Percentiles rank a stretch among this genome's conserved stretches.
phyloP scores from a whole-genome alignment of 2,888 invertebrate species.

The Kuschelorhynchus macadamiae region DNA sequence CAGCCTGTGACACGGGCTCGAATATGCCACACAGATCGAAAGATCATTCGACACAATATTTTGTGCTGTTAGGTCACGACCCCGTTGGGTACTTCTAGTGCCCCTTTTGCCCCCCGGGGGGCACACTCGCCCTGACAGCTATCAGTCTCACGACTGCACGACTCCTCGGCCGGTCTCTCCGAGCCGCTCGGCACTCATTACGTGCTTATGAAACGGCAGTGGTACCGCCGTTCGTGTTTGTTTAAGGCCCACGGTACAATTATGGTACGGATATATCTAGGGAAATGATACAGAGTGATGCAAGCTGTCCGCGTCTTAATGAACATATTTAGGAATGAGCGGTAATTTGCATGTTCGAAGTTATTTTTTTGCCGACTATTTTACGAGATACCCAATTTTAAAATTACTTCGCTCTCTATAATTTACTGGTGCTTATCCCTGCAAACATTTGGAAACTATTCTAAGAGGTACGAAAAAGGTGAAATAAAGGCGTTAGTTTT shows the following conservation, averaged over 20 bases:
- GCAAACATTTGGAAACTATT: no score
- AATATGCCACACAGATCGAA: constrained; percentile 46
- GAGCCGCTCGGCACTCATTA: constrained; percentile 33
- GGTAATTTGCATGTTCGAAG: no score
- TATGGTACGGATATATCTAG: no score
- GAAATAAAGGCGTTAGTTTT: no score
- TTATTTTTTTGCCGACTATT: no score
- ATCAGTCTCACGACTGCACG: constrained; percentile 63
- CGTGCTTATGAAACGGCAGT: constrained; percentile 56
- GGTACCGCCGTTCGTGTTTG: constrained; percentile 63
- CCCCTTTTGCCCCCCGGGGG: constrained; percentile 46
- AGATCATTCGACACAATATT: constrained; percentile 48
- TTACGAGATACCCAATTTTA: no score
- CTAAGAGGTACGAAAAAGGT: no score
- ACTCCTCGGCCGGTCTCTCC: constrained; percentile 39
- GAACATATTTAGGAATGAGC: no score
- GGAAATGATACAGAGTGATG: no score
- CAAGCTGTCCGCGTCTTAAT: no score
- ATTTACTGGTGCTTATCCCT: no score
- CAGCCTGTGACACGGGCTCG: constrained; percentile 13
- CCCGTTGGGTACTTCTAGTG: constrained; percentile 37
- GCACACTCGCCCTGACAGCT: constrained; percentile 61
- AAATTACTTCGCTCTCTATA: no score
- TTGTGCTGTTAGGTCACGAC: constrained; percentile 46
- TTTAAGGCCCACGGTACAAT: constrained; percentile 57